Base-by-base conservation (phyloP, 2,113 vertebrate species). In the Planiliza haematocheilus region DNA sequence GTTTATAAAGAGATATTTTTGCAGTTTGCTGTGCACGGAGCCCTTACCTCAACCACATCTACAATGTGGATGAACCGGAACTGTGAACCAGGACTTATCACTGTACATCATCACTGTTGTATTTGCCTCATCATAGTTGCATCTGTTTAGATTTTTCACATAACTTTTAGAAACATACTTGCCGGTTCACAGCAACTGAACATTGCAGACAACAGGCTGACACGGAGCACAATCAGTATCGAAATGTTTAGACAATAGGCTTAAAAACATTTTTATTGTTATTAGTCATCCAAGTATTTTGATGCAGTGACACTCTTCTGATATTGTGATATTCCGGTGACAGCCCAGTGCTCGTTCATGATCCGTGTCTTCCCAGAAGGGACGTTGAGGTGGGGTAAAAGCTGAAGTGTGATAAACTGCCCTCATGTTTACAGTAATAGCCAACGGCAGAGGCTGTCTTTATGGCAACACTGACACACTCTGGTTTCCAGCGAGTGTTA, bases 381-480 rank as follows among this genome's bases (percentile, higher is more conserved):
- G 10, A 39, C 18, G 46, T 20, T 1, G 8, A 20, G 34, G 34
- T 64, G 46, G 17, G 18, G 46, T 21, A 17, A 42, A 42, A 45
- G 43, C 2, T 45, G 43, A 45, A n/a, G n/a, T n/a, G n/a, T n/a
- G n/a, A 1, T 45, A 18, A n/a, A 17, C 48, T 39, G 17, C 48
- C 41, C 10, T 58, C 21, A 17, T 39, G 30, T 61, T 62, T 55
- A 62, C 68, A 60, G 34, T 12, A 42, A 70, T 8, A 8, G 39
- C 14, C 43, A 36, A 7, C 45, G 38, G 39, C 55, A 60, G 53
- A 38, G 30, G 8, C 30, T 24, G 24, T 55, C 14, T 37, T 4
- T 43, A 12, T 39, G 56, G 48, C 50, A 64, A 45, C 8, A 1
- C 49, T 76, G 41, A 49, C 57, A 51, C 59, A 18, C 10, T 1